Percentiles rank a stretch among this genome's conserved stretches.
These are phyloP conservation scores for Candoia aspera DNA, from an alignment of 2,113 vertebrate species.

Conservation along the genomic window DNA sequence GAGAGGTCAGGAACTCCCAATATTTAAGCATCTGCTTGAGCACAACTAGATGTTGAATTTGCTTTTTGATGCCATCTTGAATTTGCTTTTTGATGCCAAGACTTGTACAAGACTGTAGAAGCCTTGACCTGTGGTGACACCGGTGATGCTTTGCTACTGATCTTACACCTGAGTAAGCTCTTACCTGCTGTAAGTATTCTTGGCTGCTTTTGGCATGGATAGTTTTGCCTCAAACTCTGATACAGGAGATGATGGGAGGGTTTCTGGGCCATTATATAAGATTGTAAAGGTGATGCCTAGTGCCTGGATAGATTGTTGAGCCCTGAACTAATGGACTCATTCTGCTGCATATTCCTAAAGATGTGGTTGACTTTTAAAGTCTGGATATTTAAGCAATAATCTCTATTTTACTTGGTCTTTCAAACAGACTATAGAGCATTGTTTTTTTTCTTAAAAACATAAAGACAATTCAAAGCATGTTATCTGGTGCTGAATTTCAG, in stretches of 20 bases:
- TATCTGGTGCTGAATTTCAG: background rate
- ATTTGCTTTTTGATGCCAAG: background rate
- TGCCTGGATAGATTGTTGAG: background rate
- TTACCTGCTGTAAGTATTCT: background rate
- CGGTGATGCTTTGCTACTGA: background rate
- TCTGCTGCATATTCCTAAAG: background rate
- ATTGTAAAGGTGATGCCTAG: background rate
- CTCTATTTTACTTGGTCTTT: background rate
- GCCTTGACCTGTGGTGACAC: background rate
- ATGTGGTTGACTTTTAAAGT: background rate
- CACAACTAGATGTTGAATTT: background rate
- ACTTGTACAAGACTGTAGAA: background rate
- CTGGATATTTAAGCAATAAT: background rate
- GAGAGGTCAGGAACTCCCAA: background rate
- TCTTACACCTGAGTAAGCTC: background rate
- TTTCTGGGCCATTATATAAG: background rate
- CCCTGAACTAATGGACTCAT: background rate
- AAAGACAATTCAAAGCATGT: background rate
- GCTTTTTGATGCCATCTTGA: too few species aligned
- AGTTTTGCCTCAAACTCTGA: background rate
- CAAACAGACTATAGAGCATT: background rate
- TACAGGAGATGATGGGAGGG: background rate
- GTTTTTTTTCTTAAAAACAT: constrained; percentile 16
- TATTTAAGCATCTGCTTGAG: background rate
- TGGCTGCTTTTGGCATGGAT: background rate